Base-by-base conservation (phyloP, 2,113 vertebrate genomes). In the Potamarius usumacintae region DNA sequence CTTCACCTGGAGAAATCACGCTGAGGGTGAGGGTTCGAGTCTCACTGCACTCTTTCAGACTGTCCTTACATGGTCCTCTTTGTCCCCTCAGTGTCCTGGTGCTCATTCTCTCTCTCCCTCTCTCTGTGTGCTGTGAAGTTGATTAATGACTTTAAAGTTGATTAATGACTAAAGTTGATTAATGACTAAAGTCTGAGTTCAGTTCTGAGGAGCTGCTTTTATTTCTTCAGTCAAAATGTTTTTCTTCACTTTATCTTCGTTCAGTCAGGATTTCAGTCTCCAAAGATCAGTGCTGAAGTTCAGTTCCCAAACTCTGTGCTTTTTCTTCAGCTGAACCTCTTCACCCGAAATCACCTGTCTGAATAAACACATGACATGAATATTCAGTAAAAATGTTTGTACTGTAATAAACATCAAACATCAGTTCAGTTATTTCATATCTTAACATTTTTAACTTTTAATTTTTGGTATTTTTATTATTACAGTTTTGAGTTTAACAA, bases 31-130 rank as follows among this genome's bases (percentile, higher is more conserved):
- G 42, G 42, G 42, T 42, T 42, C 42, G 4, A 42, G 42, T 42
- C 42, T 42, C 42, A 42, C 42, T 42, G 42, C 42, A 42, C 42
- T 42, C 42, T 42, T 42, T 42, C 14, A 15, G 12, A 58, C 15
- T 15, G 11, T 58, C 57, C 57, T 58, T 11, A 15, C 52, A 53
- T 53, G 52, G 52, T 42, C 34, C 34, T 42, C 34, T 42, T 4
- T 53, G 52, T 53, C 52, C 5, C 18, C 58, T 7, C 18, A 17
- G 15, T 25, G 22, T n/a, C 10, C 1, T 67, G 65, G 9, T 27
- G 0, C 3, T 67, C 65, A 1, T 27, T 27, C 2, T 5, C 2
- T n/a, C 25, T n/a, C 20, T n/a, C 1, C 27, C 4, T 0, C 9
- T 5, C 1, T n/a, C 22, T n/a, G 25, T 65, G 8, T 25, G 22